Evolutionary conservation across 2,888 invertebrate genomes (phyloP), one percentile per base, ranked within the genome.

Genomic region (Rhogogaster chlorosoma): DNA sequence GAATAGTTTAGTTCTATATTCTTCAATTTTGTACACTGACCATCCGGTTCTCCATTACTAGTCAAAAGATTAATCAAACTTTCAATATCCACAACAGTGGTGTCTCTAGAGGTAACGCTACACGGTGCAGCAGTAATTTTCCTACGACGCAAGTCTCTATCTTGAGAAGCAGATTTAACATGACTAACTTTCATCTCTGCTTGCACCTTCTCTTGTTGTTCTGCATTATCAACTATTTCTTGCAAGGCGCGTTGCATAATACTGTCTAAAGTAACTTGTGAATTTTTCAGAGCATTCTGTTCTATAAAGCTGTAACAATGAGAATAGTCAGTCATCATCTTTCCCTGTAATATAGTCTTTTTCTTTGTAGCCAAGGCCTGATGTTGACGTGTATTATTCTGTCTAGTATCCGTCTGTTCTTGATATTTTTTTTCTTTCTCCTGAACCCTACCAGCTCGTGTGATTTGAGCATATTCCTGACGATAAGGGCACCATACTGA

Each of bases 241-340:
- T 87, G 86, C 29, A 84, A 64, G 6, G 84, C 87, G 67, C 71
- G 84, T 64, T 86, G 85, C 77, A 84, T 84, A n/a, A 84, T 83
- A 26, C 73, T 84, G 26, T 85, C 77, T 42, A 87, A 64, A 49
- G 80, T 82, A 12, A 57, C 77, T 84, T 78, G 57, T 15, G 73
- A 84, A 49, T 80, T 70, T 64, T 77, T 70, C 57, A 83, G 26
- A 32, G 36, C 78, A 53, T 26, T 70, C n/a, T 29, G 53, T 80
- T 49, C 57, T 26, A 84, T 64, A 26, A 83, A 67, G 67, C 61
- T 82, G 15, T 82, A 85, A 38, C 49, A 73, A 82, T 86, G 45
- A n/a, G 86, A 83, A 78, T 87, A 87, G 12, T 49, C 85, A 22
- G 83, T 36, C 70, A 83, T 83, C 80, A 86, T 85, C 45, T 80